A percentile compares a stretch with the other conserved stretches of the same genome.
phyloP scores from a whole-genome alignment of 2,113 vertebrate genomes.

The Heteronetta atricapilla region DNA sequence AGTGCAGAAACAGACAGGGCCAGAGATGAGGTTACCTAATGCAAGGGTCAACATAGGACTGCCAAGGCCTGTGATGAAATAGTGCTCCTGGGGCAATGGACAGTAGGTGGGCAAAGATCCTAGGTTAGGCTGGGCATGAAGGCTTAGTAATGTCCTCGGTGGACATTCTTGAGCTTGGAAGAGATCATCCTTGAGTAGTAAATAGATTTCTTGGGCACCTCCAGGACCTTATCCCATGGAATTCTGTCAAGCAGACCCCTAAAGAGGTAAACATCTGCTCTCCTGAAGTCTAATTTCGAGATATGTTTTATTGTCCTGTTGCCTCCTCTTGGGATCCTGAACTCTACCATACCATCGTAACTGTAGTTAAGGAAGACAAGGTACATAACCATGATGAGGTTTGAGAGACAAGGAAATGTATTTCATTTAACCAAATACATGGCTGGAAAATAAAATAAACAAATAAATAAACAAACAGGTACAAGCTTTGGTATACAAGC shows the following conservation, averaged over 20 bases:
- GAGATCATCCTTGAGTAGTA: background rate
- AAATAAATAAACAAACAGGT: too few relatives aligned
- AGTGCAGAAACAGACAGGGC: background rate
- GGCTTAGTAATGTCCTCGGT: background rate
- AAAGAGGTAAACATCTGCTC: background rate
- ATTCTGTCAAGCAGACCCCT: background rate
- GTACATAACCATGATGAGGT: background rate
- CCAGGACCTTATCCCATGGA: background rate
- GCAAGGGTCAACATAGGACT: background rate
- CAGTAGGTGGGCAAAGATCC: background rate
- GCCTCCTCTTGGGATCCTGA: rapidly evolving
- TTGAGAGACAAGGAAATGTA: rapidly evolving
- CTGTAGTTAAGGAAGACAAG: background rate
- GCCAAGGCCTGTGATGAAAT: background rate
- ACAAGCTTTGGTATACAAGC: background rate
- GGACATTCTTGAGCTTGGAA: background rate
- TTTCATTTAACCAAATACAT: background rate
- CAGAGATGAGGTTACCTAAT: background rate
- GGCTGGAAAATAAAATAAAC: background rate
- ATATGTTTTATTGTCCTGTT: background rate
- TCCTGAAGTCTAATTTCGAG: background rate
- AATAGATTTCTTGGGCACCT: background rate
- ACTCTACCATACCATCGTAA: background rate
- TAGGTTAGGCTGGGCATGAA: background rate
- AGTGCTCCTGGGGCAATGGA: too few relatives aligned